A percentile compares a stretch with the other conserved stretches of the same genome.
Conservation (phyloP, 2,797 vertebrate genomes). For the Apodemus agrarius region DNA sequence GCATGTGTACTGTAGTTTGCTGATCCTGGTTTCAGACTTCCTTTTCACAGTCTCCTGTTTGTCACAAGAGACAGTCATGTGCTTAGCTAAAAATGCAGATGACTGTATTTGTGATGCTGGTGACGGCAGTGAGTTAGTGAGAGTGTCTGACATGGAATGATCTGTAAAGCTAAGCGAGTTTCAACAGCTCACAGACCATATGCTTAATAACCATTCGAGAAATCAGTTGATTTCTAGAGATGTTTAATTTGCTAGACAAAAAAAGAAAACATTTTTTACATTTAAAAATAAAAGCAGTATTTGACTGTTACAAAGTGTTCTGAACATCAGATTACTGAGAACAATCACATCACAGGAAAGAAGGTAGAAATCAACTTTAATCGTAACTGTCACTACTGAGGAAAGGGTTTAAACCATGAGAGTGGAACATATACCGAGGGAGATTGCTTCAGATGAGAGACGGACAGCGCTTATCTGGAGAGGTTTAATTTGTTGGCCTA, state of each 20-base stretch:
- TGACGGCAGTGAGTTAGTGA: not conserved
- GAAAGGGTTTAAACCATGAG: not conserved
- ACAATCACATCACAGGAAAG: not conserved
- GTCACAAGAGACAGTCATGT: not conserved
- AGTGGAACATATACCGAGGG: not conserved
- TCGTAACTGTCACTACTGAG: not conserved
- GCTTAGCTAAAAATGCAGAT: constrained; percentile 15
- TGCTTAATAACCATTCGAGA: not conserved
- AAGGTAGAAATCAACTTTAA: not conserved
- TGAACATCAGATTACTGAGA: not conserved
- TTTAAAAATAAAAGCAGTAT: not conserved
- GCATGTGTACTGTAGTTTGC: not conserved
- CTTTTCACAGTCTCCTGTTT: constrained; percentile 14
- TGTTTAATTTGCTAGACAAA: not conserved
- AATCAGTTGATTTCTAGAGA: not conserved
- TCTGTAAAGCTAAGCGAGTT: not conserved
- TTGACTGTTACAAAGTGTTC: not conserved
- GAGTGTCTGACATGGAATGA: not conserved
- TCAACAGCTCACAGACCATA: not conserved
- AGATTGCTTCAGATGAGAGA: not conserved
- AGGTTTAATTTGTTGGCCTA: not conserved
- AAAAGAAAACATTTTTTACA: not conserved
- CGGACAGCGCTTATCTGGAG: not conserved
- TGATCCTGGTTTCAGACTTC: not conserved
- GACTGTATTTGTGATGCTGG: not conserved